Percentiles rank a stretch among this genome's conserved stretches.
Evolutionary conservation across 1,140 invertebrate genomes (phyloP).

Genomic region (Drosophila lini): DNA sequence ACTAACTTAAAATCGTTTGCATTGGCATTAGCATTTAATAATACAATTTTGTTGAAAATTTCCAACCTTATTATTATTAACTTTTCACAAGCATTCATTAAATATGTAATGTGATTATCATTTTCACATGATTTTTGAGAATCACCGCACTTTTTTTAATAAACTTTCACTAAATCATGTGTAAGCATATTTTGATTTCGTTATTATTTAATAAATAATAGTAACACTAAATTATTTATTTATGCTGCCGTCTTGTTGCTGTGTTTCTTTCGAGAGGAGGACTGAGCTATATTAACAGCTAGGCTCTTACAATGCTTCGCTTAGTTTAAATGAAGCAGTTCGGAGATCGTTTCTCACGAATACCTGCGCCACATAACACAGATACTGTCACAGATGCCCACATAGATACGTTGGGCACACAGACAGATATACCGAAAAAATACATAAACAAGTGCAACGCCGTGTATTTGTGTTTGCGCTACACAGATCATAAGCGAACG

Average conservation of each 20-base stretch:
- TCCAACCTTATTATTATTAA: not conserved
- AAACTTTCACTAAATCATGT: not conserved
- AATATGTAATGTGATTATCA: not conserved
- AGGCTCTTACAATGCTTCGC: conserved; percentile 64
- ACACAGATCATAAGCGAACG: conserved; percentile 58
- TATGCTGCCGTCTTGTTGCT: conserved; percentile 56
- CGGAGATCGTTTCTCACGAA: conserved; percentile 42
- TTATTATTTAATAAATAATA: conserved; percentile 24
- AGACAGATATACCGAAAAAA: conserved; percentile 16
- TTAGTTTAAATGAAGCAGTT: conserved; percentile 65
- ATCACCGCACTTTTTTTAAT: not conserved
- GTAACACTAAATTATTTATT: conserved; percentile 39
- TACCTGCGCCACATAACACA: conserved; percentile 16
- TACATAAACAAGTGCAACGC: conserved; percentile 48
- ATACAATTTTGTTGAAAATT: not conserved
- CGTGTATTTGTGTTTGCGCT: conserved; percentile 48
- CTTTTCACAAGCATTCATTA: not conserved
- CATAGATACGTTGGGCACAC: conserved; percentile 43
- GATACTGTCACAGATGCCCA: conserved; percentile 43
- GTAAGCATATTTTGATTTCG: conserved; percentile 3
- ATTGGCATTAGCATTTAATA: not conserved
- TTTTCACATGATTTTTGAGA: not conserved
- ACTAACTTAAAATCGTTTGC: not conserved
- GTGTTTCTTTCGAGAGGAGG: conserved; percentile 55
- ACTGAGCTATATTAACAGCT: conserved; percentile 63